Evolutionary conservation across 2,797 vertebrate species (phyloP).

Genomic region (Amblyopsis hoosieri): DNA sequence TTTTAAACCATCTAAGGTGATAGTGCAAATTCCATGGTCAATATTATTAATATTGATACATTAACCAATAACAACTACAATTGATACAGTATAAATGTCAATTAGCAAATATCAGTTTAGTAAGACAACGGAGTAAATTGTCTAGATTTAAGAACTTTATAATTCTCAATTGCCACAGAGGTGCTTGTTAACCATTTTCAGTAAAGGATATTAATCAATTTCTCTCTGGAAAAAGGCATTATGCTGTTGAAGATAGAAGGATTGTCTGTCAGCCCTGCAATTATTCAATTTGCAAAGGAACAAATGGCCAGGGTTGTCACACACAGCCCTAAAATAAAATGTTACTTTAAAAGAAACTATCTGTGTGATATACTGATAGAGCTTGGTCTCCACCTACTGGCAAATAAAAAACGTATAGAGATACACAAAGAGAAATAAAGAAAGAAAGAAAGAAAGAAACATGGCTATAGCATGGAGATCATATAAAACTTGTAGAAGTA

Average conservation of each 20-base stretch:
- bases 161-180: slow-evolving; percentile 30
- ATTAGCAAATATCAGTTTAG: slow-evolving; percentile 46
- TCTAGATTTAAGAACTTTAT: slow-evolving; percentile 7
- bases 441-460: background rate
- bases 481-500: too few relatives aligned
- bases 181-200: slow-evolving; percentile 44
- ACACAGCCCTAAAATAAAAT: slow-evolving; percentile 53
- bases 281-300: slow-evolving; percentile 63
- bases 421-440: slow-evolving; percentile 6
- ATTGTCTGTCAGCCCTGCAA: slow-evolving; percentile 48
- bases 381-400: slow-evolving; percentile 84
- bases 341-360: slow-evolving; percentile 39
- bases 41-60: too few relatives aligned
- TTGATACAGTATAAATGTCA: slow-evolving; percentile 6
- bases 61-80: too few relatives aligned
- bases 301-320: slow-evolving; percentile 58
- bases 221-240: slow-evolving; percentile 26
- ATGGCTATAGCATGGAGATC: background rate
- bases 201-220: slow-evolving; percentile 43
- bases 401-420: slow-evolving; percentile 43
- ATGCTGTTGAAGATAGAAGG: slow-evolving; percentile 26
- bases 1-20: too few relatives aligned
- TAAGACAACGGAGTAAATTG: slow-evolving; percentile 14
- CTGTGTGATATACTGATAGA: slow-evolving; percentile 57
- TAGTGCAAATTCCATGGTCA: too few relatives aligned